Conservation (phyloP, 2,797 vertebrate genomes). For the Eospalax fontanierii region DNA sequence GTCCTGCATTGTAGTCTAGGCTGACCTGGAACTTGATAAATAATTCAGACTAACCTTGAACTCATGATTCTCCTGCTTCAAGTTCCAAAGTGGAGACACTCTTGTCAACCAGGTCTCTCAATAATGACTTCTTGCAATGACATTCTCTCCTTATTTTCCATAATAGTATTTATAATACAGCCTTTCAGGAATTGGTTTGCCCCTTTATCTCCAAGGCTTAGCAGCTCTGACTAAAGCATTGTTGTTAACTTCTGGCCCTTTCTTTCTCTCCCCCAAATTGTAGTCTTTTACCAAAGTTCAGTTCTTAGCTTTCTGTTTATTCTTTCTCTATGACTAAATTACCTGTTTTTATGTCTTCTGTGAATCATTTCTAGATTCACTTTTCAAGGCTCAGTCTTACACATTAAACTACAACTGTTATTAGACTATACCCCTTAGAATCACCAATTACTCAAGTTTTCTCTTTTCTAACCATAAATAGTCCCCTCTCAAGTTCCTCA, state of each 20-base stretch:
- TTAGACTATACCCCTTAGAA: not conserved
- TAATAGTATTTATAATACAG: not conserved
- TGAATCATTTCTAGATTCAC: not conserved
- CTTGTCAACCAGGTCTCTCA: not conserved
- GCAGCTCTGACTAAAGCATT: not conserved
- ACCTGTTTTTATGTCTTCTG: not conserved
- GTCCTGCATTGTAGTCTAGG: too few species aligned
- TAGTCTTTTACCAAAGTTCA: not conserved
- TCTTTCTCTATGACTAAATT: not conserved
- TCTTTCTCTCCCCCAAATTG: not conserved
- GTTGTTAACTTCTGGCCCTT: not conserved
- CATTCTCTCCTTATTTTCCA: not conserved
- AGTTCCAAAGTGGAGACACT: not conserved
- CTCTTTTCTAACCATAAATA: not conserved
- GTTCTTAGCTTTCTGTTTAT: not conserved
- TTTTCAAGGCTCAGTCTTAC: slow-evolving; percentile 2
- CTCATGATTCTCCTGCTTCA: not conserved
- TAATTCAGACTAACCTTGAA: not conserved
- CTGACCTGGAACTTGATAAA: too few species aligned
- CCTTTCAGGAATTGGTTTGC: not conserved
- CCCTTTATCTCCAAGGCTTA: not conserved
- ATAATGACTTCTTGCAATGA: not conserved
- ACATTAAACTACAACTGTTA: not conserved
- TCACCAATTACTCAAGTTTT: not conserved
- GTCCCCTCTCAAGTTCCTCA: not conserved